Evolutionary conservation across 2,888 invertebrate genomes (phyloP), one percentile per base, ranked within the genome.

Genomic region (Sclerodermus sp.): DNA sequence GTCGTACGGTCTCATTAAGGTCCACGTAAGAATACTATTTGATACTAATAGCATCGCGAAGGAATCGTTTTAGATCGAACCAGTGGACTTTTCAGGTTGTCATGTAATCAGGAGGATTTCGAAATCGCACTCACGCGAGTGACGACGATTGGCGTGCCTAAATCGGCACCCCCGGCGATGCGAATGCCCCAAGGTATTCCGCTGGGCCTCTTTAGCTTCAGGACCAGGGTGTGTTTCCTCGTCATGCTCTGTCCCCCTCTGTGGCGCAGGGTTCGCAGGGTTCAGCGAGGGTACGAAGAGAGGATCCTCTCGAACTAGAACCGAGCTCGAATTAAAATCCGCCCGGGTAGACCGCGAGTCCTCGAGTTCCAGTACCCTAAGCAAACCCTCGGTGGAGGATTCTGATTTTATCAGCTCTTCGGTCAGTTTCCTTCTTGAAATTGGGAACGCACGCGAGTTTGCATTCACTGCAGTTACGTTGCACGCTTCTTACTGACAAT

Each of bases 131-230:
- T 84, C 87, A 93, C 93, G 87, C 89, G 88, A 62, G 93, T 93
- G 77, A 94, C 88, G 79, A 93, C 88, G 76, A 94, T 85, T 56
- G 93, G 93, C 45, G 90, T 87, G 73, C 90, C 88, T 71, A 92
- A 85, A 82, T 93, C 93, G 61, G 89, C 85, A 67, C 93, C 93
- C 67, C 93, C 93, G 61, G 91, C 90, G 65, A 93, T 83, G 68
- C 93, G 86, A 69, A 93, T 89, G 53, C 93, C 93, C 93, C 93
- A 93, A 71, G 88, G 88, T 70, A 86, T 85, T 64, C 84, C 84
- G 64, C 85, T 84, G 69, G 87, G 86, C 64, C 92, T 86, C 68
- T 83, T 84, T 70, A 93, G 83, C 62, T 84, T 85, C 71, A 92
- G 86, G 70, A 87, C 85, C 77, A 91, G 84, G 75, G 89, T 88